Evolutionary conservation across 2,797 vertebrate species (phyloP).

Genomic region (Cichlasoma orientale): DNA sequence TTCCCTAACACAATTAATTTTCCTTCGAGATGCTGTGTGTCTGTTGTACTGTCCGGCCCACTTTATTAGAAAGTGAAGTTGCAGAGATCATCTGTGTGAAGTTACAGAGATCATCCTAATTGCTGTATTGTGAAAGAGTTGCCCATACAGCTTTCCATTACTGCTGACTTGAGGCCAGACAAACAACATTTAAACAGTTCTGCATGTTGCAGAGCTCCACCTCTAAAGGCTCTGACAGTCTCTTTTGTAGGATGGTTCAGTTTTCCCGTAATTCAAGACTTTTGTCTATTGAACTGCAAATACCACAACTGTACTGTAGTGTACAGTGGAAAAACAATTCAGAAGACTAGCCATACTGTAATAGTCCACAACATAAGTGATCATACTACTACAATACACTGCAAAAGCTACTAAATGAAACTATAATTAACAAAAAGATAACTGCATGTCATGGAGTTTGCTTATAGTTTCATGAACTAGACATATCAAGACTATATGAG

Average conservation of each 20-base stretch:
- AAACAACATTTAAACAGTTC: neutral
- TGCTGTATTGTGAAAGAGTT: neutral
- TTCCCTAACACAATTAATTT: neutral
- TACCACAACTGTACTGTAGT: neutral
- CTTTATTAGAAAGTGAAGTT: slow-evolving; percentile 5
- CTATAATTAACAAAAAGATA: neutral
- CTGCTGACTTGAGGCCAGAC: neutral
- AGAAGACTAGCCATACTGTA: neutral
- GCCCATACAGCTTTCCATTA: slow-evolving; percentile 6
- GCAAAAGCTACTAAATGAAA: neutral
- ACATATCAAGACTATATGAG: neutral
- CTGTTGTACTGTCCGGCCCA: neutral
- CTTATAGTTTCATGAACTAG: neutral
- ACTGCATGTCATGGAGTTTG: neutral
- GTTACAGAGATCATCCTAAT: neutral
- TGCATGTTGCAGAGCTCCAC: neutral
- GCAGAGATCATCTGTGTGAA: neutral
- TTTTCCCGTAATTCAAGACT: neutral
- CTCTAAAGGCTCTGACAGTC: neutral
- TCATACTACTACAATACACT: neutral
- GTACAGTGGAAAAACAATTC: fast-evolving
- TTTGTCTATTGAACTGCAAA: neutral
- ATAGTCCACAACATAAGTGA: neutral
- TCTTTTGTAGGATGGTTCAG: neutral
- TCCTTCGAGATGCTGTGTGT: neutral